phyloP scores from a whole-genome alignment of 2,113 vertebrate species.

The Lycaon pictus region DNA sequence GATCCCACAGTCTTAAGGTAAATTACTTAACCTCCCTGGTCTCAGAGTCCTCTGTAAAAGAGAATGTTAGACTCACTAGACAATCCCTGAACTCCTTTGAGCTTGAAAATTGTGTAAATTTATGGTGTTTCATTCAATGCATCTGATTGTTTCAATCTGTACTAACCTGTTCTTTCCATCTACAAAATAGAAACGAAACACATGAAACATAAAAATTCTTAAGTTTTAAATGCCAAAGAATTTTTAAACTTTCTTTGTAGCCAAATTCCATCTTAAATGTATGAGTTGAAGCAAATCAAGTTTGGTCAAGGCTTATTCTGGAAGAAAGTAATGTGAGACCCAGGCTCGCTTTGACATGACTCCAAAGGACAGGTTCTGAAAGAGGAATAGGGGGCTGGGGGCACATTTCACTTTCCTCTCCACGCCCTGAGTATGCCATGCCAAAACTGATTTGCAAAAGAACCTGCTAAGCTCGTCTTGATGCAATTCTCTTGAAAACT shows the following conservation, averaged over 20 bases:
- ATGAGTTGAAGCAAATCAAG: not conserved
- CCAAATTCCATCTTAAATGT: constrained; percentile 14
- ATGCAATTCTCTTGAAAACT: not conserved
- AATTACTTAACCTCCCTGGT: not conserved
- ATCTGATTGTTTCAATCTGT: constrained; percentile 10
- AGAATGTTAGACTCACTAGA: not conserved
- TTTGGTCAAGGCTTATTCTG: not conserved
- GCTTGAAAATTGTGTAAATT: not conserved
- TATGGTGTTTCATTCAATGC: not conserved
- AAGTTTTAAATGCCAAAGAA: not conserved
- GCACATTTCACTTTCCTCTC: not conserved
- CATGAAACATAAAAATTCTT: not conserved
- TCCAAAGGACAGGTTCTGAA: not conserved
- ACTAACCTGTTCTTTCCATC: constrained; percentile 18
- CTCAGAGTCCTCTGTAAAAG: not conserved
- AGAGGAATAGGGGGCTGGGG: not conserved
- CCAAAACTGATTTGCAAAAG: not conserved
- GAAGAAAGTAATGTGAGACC: not conserved
- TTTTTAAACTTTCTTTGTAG: constrained; percentile 7
- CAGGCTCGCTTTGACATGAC: not conserved
- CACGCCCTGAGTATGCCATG: not conserved
- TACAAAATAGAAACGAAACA: constrained; percentile 14
- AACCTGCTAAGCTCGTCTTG: constrained; percentile 34
- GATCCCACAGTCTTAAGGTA: not conserved
- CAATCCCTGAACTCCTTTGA: not conserved